A percentile compares a stretch with the other conserved stretches of the same genome.
Conservation (phyloP, 23 tunicate species). For the Botrylloides violaceus region DNA sequence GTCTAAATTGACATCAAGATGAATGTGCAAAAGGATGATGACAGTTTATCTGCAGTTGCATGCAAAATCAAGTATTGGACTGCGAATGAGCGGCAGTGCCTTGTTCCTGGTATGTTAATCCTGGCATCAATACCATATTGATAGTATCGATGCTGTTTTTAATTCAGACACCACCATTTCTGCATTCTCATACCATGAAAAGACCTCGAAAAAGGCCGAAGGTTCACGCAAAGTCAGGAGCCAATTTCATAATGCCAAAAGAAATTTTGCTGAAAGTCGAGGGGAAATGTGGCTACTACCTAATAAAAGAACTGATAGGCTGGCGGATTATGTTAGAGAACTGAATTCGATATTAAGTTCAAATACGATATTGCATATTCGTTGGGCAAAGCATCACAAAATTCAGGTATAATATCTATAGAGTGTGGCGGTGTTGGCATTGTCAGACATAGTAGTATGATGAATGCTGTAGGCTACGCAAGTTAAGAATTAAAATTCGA, state of each 20-base stretch:
- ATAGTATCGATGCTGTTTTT: not conserved
- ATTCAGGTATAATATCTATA: constrained; percentile 12
- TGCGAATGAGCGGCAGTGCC: constrained; percentile 22
- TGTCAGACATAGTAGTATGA: not conserved
- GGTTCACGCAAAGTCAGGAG: constrained; percentile 4
- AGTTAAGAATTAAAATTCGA: not conserved
- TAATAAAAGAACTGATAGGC: constrained; percentile 55
- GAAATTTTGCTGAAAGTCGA: constrained; percentile 47
- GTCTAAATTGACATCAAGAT: too few relatives aligned
- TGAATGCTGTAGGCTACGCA: not conserved
- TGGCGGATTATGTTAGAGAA: constrained; percentile 41
- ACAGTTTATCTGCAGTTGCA: not conserved
- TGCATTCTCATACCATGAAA: constrained; percentile 14
- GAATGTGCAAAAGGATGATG: not conserved
- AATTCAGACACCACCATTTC: constrained; percentile 14
- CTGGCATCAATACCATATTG: not conserved
- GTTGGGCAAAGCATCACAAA: constrained; percentile 5
- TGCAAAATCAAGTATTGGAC: constrained; percentile 17
- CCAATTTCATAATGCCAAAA: constrained; percentile 49
- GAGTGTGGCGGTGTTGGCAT: not conserved
- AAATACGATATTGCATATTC: not conserved
- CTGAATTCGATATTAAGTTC: constrained; percentile 48
- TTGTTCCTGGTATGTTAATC: constrained; percentile 3
- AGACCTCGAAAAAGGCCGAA: constrained; percentile 10
- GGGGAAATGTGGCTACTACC: constrained; percentile 56